These are phyloP conservation scores for rabbit (Oryctolagus cuniculus) DNA, from an alignment of 2,113 vertebrate genomes.

Conservation along the genomic window mOryCun1.1 NC_091442.1:86350501-86351000, in stretches of 20 bases:
- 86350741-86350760: neutral
- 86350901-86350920: conserved; percentile 47
- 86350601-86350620: neutral
- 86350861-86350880: conserved; percentile 8
- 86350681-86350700: conserved; percentile 58
- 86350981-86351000: conserved; percentile 41
- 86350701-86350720: conserved; percentile 21
- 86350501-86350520: neutral
- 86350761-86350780: neutral
- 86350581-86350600: neutral
- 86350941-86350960: neutral
- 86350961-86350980: conserved; percentile 25
- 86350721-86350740: neutral
- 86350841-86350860: neutral
- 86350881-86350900: neutral
- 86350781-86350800: neutral
- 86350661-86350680: conserved; percentile 36
- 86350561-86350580: neutral
- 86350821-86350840: neutral
- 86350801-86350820: neutral
- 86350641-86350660: conserved; percentile 33
- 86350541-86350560: conserved; percentile 20
- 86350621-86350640: neutral
- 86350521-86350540: neutral
- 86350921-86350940: neutral